Evolutionary conservation across 2,888 invertebrate genomes (phyloP), one percentile per base, ranked within the genome.

Genomic region (Adelphocoris suturalis): DNA sequence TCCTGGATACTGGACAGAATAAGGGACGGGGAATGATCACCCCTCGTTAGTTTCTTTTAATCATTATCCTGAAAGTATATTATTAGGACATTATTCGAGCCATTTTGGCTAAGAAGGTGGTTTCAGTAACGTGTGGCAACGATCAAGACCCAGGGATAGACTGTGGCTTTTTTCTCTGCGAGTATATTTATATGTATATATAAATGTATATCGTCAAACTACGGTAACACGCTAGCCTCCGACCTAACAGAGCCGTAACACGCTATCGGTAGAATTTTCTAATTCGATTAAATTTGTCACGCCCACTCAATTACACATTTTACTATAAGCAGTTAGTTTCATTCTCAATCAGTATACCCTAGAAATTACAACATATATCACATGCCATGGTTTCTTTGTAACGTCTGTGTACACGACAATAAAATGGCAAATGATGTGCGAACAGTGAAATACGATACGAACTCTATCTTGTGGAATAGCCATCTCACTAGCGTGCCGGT

Each of bases 271-370:
- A 19, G 12, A 27, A 37, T 76, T 76, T 76, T 76, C 76, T 76
- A 76, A 76, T 76, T 23, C 23, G 76, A 27, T 76, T 76, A 76
- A 19, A 75, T 27, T 3, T n/a, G 5, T 57, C 57, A 57, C 57
- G 57, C 57, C 57, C 57, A 16, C 5, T n/a, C 57, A 57, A 57
- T 57, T 57, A 52, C 5, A 1, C 57, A n/a, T 57, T 57, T 57
- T n/a, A 57, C 57, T 57, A 14, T 52, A 11, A n/a, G 7, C n/a
- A n/a, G 57, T 57, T 57, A 57, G 0, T n/a, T 57, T 57, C 19
- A 2, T 16, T 55, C 13, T 55, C 55, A 48, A n/a, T n/a, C n/a
- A n/a, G n/a, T n/a, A n/a, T n/a, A n/a, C n/a, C n/a, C n/a, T n/a
- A n/a, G n/a, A n/a, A n/a, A n/a, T n/a, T n/a, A n/a, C n/a, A n/a